Base-by-base conservation (phyloP, 1,140 invertebrate species). In the Heliconius hewitsoni region DNA sequence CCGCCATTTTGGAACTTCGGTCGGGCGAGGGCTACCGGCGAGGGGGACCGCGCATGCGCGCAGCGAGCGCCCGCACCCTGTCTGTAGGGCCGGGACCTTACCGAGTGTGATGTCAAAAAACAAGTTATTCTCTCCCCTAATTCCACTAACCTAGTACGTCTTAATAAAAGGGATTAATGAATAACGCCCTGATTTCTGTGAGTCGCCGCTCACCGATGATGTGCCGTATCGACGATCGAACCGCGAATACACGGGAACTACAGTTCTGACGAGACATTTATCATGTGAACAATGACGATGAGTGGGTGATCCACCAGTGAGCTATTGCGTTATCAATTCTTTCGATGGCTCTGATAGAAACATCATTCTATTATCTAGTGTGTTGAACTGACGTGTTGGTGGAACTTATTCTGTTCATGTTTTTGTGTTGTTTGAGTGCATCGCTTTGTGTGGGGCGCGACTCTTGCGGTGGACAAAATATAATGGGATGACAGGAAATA, bases 401-500 rank as follows among this genome's bases (percentile, higher is more conserved):
- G 81, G n/a, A 34, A 82, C 37, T 66, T 71, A 80, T 73, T 19
- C 16, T 57, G 46, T 83, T 74, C 78, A 82, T 82, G 79, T 80
- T 84, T 71, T 42, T 78, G 82, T 60, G 52, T 81, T 82, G 42
- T 81, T 80, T 82, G 42, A 34, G 81, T 84, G 79, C 70, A 82
- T 78, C 57, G 79, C 78, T 84, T 86, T 81, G 84, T 84, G 77
- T 82, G n/a, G 50, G 79, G 81, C 73, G 79, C 74, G 78, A 82
- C 81, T 74, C 60, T 79, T 71, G 78, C 77, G 75, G 79, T 80
- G 81, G 79, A 78, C 76, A 76, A 80, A 87, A 90, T 88, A 93
- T 86, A 90, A 94, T 94, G 93, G 93, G 92, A 94, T 94, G 93
- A 94, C 89, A 92, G 82, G 81, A 92, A 93, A 92, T 88, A 91